phyloP scores from a whole-genome alignment of 1,140 invertebrate genomes.

The Calosoma granatense region DNA sequence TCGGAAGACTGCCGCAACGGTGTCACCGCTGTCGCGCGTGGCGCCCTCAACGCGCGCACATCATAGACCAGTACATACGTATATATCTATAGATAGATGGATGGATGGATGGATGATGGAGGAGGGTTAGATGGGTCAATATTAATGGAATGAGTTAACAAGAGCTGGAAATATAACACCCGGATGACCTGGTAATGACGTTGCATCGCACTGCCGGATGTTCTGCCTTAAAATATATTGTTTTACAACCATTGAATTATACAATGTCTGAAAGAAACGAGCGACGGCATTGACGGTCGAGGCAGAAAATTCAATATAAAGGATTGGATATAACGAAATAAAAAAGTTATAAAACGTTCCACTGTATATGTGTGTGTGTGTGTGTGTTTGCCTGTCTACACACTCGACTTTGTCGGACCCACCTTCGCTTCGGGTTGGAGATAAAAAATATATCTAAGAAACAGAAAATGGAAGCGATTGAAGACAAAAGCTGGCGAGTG shows the following conservation, averaged over 20 bases:
- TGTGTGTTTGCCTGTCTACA: not conserved
- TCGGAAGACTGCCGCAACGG: slow-evolving; percentile 7
- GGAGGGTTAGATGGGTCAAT: no score
- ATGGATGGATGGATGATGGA: no score
- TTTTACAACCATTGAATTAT: slow-evolving; percentile 9
- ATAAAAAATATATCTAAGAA: not conserved
- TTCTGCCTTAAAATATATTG: slow-evolving; percentile 8
- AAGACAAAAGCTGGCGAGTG: no score
- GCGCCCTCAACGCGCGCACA: not conserved
- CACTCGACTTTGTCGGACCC: not conserved
- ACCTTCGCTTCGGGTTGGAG: not conserved
- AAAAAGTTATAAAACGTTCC: slow-evolving; percentile 11
- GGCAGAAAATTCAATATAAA: slow-evolving; percentile 9
- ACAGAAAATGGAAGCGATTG: not conserved
- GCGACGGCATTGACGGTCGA: not conserved
- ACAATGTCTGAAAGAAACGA: not conserved
- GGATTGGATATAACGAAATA: slow-evolving; percentile 12
- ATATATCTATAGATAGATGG: no score
- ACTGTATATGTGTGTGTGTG: not conserved
- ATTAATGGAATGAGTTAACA: not conserved
- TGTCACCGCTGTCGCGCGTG: not conserved
- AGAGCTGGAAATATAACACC: no score
- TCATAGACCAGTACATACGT: no score
- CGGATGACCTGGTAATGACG: no score
- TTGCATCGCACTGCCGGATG: no score